Conservation (phyloP, 2,113 vertebrate genomes). For the Setophaga coronata region DNA sequence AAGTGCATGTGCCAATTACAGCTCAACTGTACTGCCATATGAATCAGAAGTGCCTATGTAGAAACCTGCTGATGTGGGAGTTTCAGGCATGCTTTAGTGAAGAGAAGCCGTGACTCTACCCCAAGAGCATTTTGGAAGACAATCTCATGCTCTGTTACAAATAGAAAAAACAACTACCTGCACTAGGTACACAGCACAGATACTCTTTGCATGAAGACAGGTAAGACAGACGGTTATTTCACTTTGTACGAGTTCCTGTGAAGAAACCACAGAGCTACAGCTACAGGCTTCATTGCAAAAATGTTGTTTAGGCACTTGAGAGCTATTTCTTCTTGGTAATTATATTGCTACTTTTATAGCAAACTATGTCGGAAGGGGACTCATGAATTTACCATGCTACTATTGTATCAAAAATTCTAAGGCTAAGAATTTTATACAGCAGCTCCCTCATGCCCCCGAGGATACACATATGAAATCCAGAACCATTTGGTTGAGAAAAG, state of each 20-base stretch:
- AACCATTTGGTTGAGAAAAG: not conserved
- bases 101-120: not conserved
- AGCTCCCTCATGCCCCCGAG: fast-evolving
- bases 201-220: not conserved
- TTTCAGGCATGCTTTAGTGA: not conserved
- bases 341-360: not conserved
- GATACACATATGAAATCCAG: not conserved
- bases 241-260: fast-evolving
- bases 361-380: not conserved
- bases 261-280: not conserved
- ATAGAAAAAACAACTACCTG: not conserved
- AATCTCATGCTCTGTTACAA: not conserved
- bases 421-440: not conserved
- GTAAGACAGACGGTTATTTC: not conserved
- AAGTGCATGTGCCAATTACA: not conserved
- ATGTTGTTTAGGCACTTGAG: not conserved
- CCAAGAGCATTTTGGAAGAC: not conserved
- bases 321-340: not conserved
- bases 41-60: not conserved
- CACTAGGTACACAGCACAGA: not conserved
- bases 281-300: not conserved
- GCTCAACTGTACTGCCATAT: not conserved
- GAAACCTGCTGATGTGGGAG: not conserved
- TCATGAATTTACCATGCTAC: not conserved
- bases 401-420: not conserved